Percentiles rank a stretch among this genome's conserved stretches.
These are phyloP conservation scores for Dorcus hopei DNA, from an alignment of 2,888 invertebrate genomes.

Conservation along the genomic window DNA sequence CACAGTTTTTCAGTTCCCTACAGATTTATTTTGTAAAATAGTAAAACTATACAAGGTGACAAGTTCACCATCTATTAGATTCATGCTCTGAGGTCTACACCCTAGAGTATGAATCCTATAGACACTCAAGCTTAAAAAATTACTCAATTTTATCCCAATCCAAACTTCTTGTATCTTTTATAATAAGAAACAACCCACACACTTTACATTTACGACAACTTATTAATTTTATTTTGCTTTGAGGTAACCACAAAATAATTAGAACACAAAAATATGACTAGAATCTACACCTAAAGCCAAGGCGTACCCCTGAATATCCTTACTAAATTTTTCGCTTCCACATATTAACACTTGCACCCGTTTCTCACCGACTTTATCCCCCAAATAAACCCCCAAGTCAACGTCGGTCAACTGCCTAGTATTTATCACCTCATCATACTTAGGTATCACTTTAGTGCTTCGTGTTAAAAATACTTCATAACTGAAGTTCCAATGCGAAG, in stretches of 20 bases:
- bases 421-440: slow-evolving; percentile 56
- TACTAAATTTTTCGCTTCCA: slow-evolving; percentile 59
- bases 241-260: background rate
- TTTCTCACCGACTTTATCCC: slow-evolving; percentile 35
- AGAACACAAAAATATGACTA: slow-evolving; percentile 17
- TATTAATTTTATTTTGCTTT: no score
- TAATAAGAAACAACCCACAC: no score
- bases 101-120: background rate
- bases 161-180: background rate
- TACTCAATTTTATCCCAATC: background rate
- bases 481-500: slow-evolving; percentile 72
- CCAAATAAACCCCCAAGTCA: slow-evolving; percentile 43
- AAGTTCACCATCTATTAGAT: no score
- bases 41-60: no score
- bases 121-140: background rate
- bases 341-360: slow-evolving; percentile 57
- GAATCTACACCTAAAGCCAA: slow-evolving; percentile 20
- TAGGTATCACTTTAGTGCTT: slow-evolving; percentile 30
- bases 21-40: no score
- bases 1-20: background rate
- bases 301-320: slow-evolving; percentile 47
- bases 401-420: slow-evolving; percentile 42
- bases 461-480: slow-evolving; percentile 58
- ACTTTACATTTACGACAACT: no score
- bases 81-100: no score